Conservation (phyloP, 2,113 vertebrate species). For the Orthonyx spaldingii region DNA sequence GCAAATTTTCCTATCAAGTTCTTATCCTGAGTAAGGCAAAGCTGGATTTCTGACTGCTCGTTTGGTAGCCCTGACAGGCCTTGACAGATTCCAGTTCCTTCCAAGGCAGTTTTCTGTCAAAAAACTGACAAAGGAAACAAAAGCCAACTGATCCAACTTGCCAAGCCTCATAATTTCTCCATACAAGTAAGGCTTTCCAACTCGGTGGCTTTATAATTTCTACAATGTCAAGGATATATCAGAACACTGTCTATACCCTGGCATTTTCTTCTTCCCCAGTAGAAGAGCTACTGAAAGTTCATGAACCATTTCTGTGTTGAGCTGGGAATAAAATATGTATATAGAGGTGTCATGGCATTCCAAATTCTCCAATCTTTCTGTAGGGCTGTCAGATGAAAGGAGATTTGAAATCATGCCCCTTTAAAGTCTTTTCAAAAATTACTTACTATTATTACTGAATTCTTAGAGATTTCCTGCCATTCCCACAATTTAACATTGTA, state of each 20-base stretch:
- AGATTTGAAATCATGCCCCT: background rate
- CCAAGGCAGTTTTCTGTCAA: background rate
- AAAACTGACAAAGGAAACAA: background rate
- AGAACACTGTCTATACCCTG: background rate
- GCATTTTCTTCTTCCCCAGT: background rate
- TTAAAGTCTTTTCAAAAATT: background rate
- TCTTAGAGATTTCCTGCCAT: background rate
- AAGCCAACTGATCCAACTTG: background rate
- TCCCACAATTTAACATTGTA: background rate
- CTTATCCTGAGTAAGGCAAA: background rate
- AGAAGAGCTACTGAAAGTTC: background rate
- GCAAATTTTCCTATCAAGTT: background rate
- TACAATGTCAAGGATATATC: background rate
- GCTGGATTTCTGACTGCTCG: background rate
- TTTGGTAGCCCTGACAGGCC: background rate
- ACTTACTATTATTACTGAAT: background rate
- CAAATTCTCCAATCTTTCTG: background rate
- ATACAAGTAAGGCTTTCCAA: background rate
- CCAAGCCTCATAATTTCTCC: background rate
- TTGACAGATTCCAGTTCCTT: background rate
- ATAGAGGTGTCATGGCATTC: background rate
- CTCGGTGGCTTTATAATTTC: background rate
- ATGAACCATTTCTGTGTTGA: background rate
- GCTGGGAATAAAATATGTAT: background rate
- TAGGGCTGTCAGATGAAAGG: background rate